Evolutionary conservation across 1,140 invertebrate species (phyloP).

Genomic region (Drosophila carrolli): DNA sequence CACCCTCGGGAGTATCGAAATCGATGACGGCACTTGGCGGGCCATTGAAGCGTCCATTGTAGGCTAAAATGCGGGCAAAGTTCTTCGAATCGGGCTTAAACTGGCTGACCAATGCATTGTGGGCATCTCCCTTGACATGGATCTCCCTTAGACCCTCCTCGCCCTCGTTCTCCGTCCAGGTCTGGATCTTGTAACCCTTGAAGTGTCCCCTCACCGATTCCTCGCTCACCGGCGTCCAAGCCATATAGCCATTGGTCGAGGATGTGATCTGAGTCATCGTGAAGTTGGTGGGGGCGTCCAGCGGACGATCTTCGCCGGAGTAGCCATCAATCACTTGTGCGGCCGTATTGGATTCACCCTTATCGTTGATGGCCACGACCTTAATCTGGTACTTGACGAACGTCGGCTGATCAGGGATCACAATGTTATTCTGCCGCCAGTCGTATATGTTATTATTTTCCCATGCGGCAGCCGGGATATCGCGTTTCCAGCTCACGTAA

Average conservation of each 20-base stretch:
- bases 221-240: constrained; percentile 92
- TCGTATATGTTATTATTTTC: constrained; percentile 90
- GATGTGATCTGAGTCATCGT: constrained; percentile 90
- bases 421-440: constrained; percentile 89
- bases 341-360: constrained; percentile 93
- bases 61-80: constrained; percentile 94
- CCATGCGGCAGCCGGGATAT: constrained; percentile 91
- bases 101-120: constrained; percentile 89
- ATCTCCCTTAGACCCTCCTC: constrained; percentile 91
- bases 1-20: constrained; percentile 96
- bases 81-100: constrained; percentile 96
- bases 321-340: constrained; percentile 94
- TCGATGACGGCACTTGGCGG: constrained; percentile 93
- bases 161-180: constrained; percentile 94
- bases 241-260: constrained; percentile 91
- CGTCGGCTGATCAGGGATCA: constrained; percentile 94
- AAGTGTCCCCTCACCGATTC: constrained; percentile 95
- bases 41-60: constrained; percentile 96
- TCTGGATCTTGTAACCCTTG: constrained; percentile 97
- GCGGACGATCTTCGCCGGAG: constrained; percentile 97
- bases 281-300: constrained; percentile 93
- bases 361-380: constrained; percentile 95
- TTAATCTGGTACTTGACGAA: constrained; percentile 96
- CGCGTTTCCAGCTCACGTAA: constrained; percentile 93
- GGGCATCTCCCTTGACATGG: constrained; percentile 90